Conservation (phyloP, 2,888 invertebrate genomes). For the Beris chalybata region DNA sequence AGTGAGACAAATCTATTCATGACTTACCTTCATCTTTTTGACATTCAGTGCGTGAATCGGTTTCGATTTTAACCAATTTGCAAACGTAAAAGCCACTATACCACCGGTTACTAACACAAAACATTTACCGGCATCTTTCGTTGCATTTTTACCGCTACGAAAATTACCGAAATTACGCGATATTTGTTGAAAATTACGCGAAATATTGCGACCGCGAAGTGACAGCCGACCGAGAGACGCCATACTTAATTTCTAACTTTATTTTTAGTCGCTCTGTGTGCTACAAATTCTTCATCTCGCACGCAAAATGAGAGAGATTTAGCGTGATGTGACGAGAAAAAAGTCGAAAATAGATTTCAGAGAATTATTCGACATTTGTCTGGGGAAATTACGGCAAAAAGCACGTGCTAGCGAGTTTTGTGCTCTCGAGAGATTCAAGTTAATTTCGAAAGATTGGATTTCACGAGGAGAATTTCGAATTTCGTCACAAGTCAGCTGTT, state of each 20-base stretch:
- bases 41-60: slow-evolving; percentile 60
- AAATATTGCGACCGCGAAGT: slow-evolving; percentile 43
- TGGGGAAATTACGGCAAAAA: too few species aligned
- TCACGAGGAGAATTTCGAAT: too few species aligned
- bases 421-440: too few species aligned
- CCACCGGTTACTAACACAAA: slow-evolving; percentile 55
- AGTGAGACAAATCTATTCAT: slow-evolving; percentile 11
- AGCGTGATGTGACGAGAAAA: background rate
- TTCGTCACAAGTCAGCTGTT: too few species aligned
- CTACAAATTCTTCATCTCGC: background rate
- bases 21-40: slow-evolving; percentile 56
- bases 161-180: slow-evolving; percentile 46
- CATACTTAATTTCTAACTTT: slow-evolving; percentile 42
- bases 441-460: too few species aligned
- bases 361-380: too few species aligned
- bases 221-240: slow-evolving; percentile 47
- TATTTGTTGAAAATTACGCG: slow-evolving; percentile 45
- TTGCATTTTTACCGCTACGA: slow-evolving; percentile 40
- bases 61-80: slow-evolving; percentile 53
- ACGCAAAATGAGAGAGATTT: too few species aligned
- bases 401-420: too few species aligned
- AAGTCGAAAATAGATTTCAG: background rate
- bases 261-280: slow-evolving; percentile 3
- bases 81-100: slow-evolving; percentile 55
- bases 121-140: slow-evolving; percentile 37